These are phyloP conservation scores for Heliothis peltigera DNA, from an alignment of 2,888 invertebrate species.

Conservation along the genomic window DNA sequence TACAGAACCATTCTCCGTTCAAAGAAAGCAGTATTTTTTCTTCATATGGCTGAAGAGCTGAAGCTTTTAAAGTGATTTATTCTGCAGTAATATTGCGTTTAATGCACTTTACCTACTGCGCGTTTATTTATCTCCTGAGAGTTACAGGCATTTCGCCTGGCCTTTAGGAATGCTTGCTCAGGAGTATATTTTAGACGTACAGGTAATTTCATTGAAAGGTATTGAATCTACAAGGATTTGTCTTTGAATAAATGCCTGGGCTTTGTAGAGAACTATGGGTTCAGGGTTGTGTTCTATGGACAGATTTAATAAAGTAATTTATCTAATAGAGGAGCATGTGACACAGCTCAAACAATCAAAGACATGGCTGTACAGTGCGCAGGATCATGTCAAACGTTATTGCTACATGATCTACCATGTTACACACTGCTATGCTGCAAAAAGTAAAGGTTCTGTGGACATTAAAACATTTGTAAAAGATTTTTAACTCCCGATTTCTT, in stretches of 20 bases:
- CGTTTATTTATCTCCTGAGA: constrained; percentile 27
- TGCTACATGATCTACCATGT: no score
- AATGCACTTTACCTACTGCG: constrained; percentile 26
- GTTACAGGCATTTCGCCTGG: background rate
- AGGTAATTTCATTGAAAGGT: constrained; percentile 27
- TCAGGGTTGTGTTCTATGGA: background rate
- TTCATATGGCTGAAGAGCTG: constrained; percentile 8
- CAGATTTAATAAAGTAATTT: no score
- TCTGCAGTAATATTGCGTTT: constrained; percentile 35
- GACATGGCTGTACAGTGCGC: background rate
- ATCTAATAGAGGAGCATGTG: no score
- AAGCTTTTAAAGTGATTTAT: constrained; percentile 44
- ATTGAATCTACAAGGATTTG: constrained; percentile 15
- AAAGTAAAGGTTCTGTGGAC: no score
- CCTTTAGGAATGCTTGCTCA: constrained; percentile 3
- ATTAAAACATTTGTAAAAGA: no score
- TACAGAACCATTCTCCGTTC: background rate
- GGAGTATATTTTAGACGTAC: background rate
- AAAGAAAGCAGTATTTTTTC: constrained; percentile 3
- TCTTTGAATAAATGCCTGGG: constrained; percentile 3
- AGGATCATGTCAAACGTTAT: no score
- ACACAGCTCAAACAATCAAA: background rate
- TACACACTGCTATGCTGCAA: no score
- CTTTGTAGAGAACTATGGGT: background rate
- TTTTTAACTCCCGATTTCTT: no score